phyloP scores from a whole-genome alignment of 2,888 invertebrate genomes.

The Drosophila macrothrix region DNA sequence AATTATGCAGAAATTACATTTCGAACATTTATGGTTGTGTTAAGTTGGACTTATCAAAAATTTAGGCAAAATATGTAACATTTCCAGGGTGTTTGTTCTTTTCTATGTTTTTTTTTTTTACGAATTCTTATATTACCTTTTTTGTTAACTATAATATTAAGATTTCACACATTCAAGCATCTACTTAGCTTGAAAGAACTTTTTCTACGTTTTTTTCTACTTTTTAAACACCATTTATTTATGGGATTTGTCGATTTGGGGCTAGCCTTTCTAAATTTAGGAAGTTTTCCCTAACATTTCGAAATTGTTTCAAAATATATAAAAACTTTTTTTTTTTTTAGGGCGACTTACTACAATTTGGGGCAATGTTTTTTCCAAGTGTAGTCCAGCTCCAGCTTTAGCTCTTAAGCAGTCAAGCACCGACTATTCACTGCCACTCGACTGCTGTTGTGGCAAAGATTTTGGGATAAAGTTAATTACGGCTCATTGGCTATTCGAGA shows the following conservation, averaged over 20 bases:
- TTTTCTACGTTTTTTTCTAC: too few species aligned
- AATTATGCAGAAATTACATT: neutral
- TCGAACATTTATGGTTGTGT: neutral
- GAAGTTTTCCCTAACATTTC: neutral
- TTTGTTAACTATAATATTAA: neutral
- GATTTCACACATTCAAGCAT: neutral
- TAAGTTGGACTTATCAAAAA: neutral
- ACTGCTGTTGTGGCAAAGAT: conserved; percentile 73
- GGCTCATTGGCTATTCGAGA: conserved; percentile 77
- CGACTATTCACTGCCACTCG: conserved; percentile 37
- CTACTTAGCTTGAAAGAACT: neutral
- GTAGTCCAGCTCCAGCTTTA: conserved; percentile 5
- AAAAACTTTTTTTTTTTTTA: neutral
- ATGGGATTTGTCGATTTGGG: neutral
- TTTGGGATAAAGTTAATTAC: conserved; percentile 83
- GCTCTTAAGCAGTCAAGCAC: conserved; percentile 31
- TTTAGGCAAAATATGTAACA: neutral
- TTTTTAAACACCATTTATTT: too few species aligned
- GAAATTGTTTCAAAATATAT: neutral
- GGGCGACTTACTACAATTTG: neutral
- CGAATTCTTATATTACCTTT: neutral
- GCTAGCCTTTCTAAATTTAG: neutral
- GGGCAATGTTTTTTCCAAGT: neutral
- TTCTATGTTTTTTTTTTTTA: neutral
- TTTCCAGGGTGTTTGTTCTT: neutral